These are phyloP conservation scores for Cynopterus brachyotis DNA, from an alignment of 2,113 vertebrate genomes.

Conservation along the genomic window DNA sequence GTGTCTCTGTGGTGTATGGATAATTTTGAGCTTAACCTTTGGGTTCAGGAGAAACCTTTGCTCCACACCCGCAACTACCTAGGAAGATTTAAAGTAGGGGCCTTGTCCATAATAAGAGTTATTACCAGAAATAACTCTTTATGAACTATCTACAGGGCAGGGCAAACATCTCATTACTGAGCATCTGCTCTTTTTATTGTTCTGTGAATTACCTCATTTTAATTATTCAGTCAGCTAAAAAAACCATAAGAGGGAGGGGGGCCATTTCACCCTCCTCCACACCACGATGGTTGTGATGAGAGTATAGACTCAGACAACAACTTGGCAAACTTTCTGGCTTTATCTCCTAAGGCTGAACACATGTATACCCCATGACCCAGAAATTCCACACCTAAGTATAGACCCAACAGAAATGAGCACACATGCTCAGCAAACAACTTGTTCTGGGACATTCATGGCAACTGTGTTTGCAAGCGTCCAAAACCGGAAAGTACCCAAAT, in stretches of 20 bases:
- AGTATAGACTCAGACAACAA: neutral
- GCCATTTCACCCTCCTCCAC: neutral
- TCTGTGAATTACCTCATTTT: neutral
- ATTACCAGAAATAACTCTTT: neutral
- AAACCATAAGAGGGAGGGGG: neutral
- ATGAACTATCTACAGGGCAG: neutral
- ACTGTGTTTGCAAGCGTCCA: neutral
- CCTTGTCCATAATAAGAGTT: neutral
- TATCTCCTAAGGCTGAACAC: neutral
- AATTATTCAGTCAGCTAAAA: neutral
- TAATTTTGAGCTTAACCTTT: neutral
- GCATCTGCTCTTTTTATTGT: neutral
- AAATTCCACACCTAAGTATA: neutral
- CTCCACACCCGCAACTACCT: neutral
- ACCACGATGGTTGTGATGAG: neutral
- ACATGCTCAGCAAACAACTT: neutral
- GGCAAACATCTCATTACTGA: neutral
- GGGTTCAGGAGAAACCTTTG: neutral
- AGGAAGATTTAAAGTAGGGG: neutral
- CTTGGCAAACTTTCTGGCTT: neutral
- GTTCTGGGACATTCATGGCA: neutral
- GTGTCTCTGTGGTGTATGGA: neutral
- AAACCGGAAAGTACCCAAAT: neutral
- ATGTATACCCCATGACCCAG: neutral
- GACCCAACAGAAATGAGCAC: neutral